Evolutionary conservation across 2,797 vertebrate genomes (phyloP), one percentile per base, ranked within the genome.

Genomic region (Agapornis canus): DNA sequence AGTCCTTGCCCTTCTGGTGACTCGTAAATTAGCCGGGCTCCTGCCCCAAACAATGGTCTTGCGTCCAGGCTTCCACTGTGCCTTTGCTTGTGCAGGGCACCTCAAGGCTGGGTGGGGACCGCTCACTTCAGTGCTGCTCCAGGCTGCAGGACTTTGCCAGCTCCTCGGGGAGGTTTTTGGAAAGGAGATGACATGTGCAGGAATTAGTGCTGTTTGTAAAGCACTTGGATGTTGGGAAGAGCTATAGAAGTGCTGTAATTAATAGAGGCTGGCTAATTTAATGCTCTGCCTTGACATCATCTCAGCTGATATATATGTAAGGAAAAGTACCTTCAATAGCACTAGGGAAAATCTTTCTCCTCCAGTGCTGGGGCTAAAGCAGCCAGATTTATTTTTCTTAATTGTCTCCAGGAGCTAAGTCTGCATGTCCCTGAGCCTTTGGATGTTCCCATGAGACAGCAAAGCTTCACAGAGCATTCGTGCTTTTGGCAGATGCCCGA

Each of bases 201-300:
- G 80, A 91, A 92, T 95, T 91, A 88, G 72, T 73, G 86, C 66
- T 92, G 90, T 95, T 96, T 94, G 87, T 84, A 89, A 86, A 90
- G 77, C 63, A 64, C 64, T 94, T 84, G 80, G 63, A 96, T 83
- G 87, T 91, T 79, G 80, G 90, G 91, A 85, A 90, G 61, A 88
- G 87, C 92, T 90, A 40, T 96, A 94, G 95, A 91, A 95, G 77
- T 37, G 70, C 63, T 84, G 73, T 95, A 94, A 88, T 97, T 96
- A 94, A 96, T 97, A 96, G 92, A 82, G 64, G 68, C 70, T 90
- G 87, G 82, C 91, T 96, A 91, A 91, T 95, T 91, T 83, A 92
- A 52, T 86, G 63, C 84, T 94, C 91, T 90, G 80, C 63, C 66
- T 92, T 91, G 91, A 86, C 94, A 88, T 93, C 85, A 27, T 90